Evolutionary conservation across 2,113 vertebrate species (phyloP).

Genomic region (Apteryx owenii): DNA sequence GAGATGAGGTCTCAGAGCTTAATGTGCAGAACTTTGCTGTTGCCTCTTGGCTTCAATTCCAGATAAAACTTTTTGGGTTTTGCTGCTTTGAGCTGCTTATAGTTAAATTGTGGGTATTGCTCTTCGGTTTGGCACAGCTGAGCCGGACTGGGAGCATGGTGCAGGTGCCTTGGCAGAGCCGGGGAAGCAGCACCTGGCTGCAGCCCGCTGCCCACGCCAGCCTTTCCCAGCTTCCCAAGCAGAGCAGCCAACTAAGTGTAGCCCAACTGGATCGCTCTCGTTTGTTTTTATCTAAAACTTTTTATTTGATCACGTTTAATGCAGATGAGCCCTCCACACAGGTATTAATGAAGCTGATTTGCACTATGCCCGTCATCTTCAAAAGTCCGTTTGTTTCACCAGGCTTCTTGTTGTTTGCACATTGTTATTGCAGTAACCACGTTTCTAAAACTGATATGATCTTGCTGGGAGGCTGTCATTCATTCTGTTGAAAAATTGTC

Average conservation of each 20-base stretch:
- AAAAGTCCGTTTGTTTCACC: not conserved
- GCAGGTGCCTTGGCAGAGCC: not conserved
- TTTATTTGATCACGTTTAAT: not conserved
- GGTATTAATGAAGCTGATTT: not conserved
- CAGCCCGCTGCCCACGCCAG: fast-evolving
- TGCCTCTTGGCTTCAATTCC: not conserved
- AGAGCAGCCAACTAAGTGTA: not conserved
- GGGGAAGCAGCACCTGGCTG: fast-evolving
- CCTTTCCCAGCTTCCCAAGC: not conserved
- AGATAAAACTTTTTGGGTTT: not conserved
- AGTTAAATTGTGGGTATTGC: fast-evolving
- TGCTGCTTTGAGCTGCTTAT: fast-evolving
- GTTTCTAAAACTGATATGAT: not conserved
- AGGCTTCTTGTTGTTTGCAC: not conserved
- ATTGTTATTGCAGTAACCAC: fast-evolving
- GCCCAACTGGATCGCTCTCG: too few relatives aligned
- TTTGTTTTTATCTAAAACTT: not conserved
- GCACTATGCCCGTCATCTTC: not conserved
- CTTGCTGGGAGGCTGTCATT: not conserved
- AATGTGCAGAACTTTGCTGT: fast-evolving
- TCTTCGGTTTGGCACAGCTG: not conserved
- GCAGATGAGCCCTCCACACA: not conserved
- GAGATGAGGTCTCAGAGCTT: not conserved
- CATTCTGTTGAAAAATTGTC: not conserved
- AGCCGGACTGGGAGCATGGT: not conserved